A percentile compares a stretch with the other conserved stretches of the same genome.
Evolutionary conservation across 35 echinoderm and acorn worm genomes (phyloP).

Genomic region (Apostichopus japonicus): DNA sequence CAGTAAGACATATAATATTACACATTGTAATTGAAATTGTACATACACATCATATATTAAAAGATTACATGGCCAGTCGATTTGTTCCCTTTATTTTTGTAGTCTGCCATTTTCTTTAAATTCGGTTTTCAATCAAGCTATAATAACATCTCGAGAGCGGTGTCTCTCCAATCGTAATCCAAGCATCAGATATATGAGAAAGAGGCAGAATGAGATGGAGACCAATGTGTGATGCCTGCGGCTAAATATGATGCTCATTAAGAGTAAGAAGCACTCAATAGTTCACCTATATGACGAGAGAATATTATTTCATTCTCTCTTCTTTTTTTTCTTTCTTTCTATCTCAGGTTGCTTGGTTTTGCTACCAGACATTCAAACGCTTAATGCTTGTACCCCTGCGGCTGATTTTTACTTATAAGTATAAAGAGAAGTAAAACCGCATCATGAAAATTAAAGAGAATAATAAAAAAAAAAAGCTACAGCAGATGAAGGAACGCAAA

Average conservation of each 20-base stretch:
- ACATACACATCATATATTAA: conserved; percentile 7
- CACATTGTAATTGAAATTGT: too few species aligned
- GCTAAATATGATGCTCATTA: neutral
- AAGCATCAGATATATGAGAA: neutral
- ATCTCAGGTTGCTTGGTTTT: neutral
- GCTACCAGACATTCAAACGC: neutral
- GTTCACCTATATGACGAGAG: neutral
- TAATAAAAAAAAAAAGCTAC: neutral
- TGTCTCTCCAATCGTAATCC: neutral
- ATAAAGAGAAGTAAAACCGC: neutral
- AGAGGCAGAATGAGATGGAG: neutral
- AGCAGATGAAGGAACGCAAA: too few species aligned
- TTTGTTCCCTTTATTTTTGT: neutral
- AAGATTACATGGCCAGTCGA: neutral
- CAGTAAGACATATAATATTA: too few species aligned
- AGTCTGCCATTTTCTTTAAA: conserved; percentile 8
- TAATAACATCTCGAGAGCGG: neutral
- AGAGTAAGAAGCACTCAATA: neutral
- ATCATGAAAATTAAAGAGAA: neutral
- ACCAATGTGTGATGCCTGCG: neutral
- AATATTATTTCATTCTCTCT: neutral
- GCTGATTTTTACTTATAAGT: neutral
- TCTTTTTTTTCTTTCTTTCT: neutral
- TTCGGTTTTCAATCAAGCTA: conserved; percentile 53
- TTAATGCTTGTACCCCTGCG: neutral